Evolutionary conservation across 2,113 vertebrate species (phyloP).

Genomic region (Siniperca chuatsi): DNA sequence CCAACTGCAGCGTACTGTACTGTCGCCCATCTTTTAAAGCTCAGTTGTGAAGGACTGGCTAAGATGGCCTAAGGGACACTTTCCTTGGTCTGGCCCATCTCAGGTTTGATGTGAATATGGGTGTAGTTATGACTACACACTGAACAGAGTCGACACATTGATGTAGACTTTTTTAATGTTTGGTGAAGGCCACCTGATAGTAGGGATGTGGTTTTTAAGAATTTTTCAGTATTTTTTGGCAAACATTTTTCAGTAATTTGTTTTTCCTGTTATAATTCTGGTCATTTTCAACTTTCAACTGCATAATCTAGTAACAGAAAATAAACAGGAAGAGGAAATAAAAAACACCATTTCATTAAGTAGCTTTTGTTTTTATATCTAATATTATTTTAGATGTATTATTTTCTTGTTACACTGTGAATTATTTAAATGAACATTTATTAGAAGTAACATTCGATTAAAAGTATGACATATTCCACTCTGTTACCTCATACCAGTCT

Average conservation of each 20-base stretch:
- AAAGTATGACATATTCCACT: not conserved
- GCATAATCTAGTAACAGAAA: not conserved
- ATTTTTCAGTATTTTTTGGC: conserved; percentile 13
- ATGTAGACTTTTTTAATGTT: conserved; percentile 74
- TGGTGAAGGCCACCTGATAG: conserved; percentile 66
- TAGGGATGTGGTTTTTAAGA: conserved; percentile 33
- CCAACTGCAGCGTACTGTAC: conserved; percentile 79
- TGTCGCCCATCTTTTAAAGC: conserved; percentile 81
- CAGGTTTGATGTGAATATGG: conserved; percentile 79
- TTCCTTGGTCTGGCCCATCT: conserved; percentile 75
- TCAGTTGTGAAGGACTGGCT: conserved; percentile 82
- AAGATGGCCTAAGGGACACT: conserved; percentile 81
- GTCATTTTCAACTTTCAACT: conserved; percentile 13
- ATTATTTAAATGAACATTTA: not conserved
- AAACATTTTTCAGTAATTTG: conserved; percentile 22
- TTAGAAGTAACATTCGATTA: not conserved
- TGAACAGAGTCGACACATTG: conserved; percentile 65
- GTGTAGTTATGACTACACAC: conserved; percentile 75
- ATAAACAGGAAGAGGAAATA: not conserved
- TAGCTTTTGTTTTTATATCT: not conserved
- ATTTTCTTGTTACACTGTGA: not conserved
- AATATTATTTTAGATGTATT: not conserved
- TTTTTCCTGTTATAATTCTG: conserved; percentile 35
- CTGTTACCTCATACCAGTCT: not conserved
- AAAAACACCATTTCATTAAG: not conserved